Evolutionary conservation across 2,888 invertebrate species (phyloP).

Genomic region (Volucella bombylans): DNA sequence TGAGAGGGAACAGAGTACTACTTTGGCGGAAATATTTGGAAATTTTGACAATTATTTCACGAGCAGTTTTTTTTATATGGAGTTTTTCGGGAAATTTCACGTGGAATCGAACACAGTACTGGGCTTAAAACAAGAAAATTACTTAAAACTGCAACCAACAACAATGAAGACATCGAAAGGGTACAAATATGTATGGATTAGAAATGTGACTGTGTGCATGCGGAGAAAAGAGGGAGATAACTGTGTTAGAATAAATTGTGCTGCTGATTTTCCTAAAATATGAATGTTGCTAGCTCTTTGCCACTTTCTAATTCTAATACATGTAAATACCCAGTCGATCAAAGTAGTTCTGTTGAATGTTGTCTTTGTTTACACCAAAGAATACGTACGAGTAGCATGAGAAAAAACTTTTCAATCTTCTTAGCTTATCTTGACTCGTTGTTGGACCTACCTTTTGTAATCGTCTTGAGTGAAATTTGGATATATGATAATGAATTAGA

Average conservation of each 20-base stretch:
- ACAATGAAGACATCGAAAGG: not conserved
- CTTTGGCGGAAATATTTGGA: too few relatives aligned
- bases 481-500: not conserved
- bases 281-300: conserved; percentile 7
- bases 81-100: too few relatives aligned
- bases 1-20: too few relatives aligned
- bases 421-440: conserved; percentile 7
- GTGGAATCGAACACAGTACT: too few relatives aligned
- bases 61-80: too few relatives aligned
- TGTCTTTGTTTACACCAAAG: conserved; percentile 13
- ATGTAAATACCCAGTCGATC: not conserved
- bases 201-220: not conserved
- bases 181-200: not conserved
- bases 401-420: conserved; percentile 3
- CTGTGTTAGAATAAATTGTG: not conserved
- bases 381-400: conserved; percentile 5
- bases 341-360: not conserved
- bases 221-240: not conserved
- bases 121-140: too few relatives aligned
- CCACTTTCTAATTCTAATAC: not conserved
- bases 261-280: conserved; percentile 1
- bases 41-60: too few relatives aligned
- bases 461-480: conserved; percentile 14
- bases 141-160: not conserved
- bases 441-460: not conserved